These are phyloP conservation scores for Nasonia longicornis DNA, from an alignment of 1,140 invertebrate genomes.

Conservation along the genomic window DNA sequence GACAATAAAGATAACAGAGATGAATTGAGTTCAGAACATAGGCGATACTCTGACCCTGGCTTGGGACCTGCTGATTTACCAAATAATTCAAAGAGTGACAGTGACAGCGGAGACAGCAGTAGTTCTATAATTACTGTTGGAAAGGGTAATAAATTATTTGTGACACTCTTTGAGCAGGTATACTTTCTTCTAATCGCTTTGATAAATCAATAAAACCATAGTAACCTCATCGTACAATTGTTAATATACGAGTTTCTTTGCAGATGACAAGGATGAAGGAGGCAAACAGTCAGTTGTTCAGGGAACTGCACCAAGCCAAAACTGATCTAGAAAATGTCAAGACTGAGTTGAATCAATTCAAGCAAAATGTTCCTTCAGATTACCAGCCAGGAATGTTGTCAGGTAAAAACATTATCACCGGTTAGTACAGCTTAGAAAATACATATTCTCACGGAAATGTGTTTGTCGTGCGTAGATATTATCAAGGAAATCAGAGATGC, in stretches of 20 bases:
- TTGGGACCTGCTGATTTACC: constrained; percentile 66
- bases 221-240: background rate
- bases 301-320: constrained; percentile 70
- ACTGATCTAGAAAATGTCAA: constrained; percentile 68
- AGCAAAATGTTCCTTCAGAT: constrained; percentile 62
- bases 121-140: constrained; percentile 66
- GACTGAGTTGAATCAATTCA: constrained; percentile 64
- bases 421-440: background rate
- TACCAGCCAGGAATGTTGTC: constrained; percentile 81
- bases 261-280: constrained; percentile 69
- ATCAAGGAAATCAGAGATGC: constrained; percentile 82
- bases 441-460: constrained; percentile 11
- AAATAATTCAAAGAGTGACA: constrained; percentile 61
- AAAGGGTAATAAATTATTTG: constrained; percentile 66
- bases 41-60: constrained; percentile 72
- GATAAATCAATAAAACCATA: background rate
- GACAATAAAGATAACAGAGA: constrained; percentile 57
- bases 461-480: constrained; percentile 70
- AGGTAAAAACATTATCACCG: constrained; percentile 53
- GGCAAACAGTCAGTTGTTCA: constrained; percentile 69
- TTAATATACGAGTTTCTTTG: background rate
- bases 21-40: constrained; percentile 62
- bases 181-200: background rate
- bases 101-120: constrained; percentile 59
- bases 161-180: constrained; percentile 70